Evolutionary conservation across 2,797 vertebrate species (phyloP).

Genomic region (Lates japonicus): DNA sequence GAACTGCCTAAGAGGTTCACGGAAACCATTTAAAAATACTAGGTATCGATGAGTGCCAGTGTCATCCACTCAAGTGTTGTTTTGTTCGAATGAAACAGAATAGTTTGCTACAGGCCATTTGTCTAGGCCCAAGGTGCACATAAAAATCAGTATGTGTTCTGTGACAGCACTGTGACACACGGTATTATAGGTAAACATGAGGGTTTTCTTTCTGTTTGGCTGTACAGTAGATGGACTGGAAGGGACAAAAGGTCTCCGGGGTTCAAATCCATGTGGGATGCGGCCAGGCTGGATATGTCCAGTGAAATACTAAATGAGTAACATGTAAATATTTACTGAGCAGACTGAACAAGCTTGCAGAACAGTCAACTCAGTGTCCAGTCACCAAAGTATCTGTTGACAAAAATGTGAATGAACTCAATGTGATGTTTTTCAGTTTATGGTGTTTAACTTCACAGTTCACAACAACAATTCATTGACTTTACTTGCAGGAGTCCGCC

Average conservation of each 20-base stretch:
- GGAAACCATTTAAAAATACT: conserved; percentile 50
- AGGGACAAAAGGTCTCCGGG: conserved; percentile 64
- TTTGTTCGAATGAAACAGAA: conserved; percentile 34
- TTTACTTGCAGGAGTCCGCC: neutral
- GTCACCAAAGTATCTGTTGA: conserved; percentile 14
- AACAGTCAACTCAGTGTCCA: conserved; percentile 44
- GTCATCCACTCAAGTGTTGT: conserved; percentile 22
- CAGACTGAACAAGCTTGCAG: conserved; percentile 41
- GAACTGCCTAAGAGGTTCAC: conserved; percentile 32
- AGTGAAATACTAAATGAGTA: conserved; percentile 53
- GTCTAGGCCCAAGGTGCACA: neutral
- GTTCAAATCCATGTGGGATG: conserved; percentile 54
- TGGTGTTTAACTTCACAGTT: conserved; percentile 12
- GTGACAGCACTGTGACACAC: neutral
- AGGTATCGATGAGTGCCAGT: neutral
- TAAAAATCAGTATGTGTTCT: neutral
- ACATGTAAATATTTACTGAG: conserved; percentile 78
- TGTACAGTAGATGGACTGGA: conserved; percentile 10
- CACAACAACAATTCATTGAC: neutral
- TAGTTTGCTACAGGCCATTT: neutral
- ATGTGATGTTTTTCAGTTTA: conserved; percentile 30
- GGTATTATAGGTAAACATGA: conserved; percentile 13
- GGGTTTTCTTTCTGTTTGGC: conserved; percentile 11
- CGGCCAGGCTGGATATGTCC: conserved; percentile 33
- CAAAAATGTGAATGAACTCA: conserved; percentile 33